phyloP scores from a whole-genome alignment of 2,113 vertebrate genomes.

The Trochalopteron elliotii region DNA sequence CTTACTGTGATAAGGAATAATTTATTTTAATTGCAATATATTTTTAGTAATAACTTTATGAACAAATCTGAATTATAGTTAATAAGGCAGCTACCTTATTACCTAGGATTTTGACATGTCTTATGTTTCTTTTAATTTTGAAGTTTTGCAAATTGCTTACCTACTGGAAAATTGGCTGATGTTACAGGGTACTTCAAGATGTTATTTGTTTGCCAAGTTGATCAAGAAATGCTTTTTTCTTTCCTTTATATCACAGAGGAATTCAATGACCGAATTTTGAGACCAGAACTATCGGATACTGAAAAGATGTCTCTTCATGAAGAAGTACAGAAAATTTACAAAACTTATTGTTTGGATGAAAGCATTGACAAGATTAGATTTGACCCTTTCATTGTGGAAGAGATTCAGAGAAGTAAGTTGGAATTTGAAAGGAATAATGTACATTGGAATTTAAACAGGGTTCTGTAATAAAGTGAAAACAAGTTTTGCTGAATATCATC shows the following conservation, averaged over 20 bases:
- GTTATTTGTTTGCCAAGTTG: not conserved
- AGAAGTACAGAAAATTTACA: constrained; percentile 90
- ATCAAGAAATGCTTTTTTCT: not conserved
- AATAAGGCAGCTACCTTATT: not conserved
- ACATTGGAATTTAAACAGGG: not conserved
- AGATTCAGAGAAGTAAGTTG: constrained; percentile 88
- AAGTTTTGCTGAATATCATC: not conserved
- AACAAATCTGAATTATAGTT: not conserved
- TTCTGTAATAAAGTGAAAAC: not conserved
- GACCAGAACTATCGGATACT: constrained; percentile 85
- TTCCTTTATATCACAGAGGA: constrained; percentile 82
- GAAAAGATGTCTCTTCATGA: constrained; percentile 87
- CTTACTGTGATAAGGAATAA: not conserved
- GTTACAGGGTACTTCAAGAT: not conserved
- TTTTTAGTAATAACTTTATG: not conserved
- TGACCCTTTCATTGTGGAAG: constrained; percentile 89
- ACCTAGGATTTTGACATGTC: not conserved
- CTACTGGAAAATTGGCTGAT: not conserved
- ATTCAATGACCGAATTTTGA: constrained; percentile 92
- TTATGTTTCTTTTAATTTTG: not conserved
- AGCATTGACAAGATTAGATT: constrained; percentile 96
- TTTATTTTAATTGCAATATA: not conserved
- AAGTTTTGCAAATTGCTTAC: not conserved
- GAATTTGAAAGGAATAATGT: not conserved
- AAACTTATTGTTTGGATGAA: constrained; percentile 93